Conservation (phyloP, 2,113 vertebrate species). For the Nestor notabilis region DNA sequence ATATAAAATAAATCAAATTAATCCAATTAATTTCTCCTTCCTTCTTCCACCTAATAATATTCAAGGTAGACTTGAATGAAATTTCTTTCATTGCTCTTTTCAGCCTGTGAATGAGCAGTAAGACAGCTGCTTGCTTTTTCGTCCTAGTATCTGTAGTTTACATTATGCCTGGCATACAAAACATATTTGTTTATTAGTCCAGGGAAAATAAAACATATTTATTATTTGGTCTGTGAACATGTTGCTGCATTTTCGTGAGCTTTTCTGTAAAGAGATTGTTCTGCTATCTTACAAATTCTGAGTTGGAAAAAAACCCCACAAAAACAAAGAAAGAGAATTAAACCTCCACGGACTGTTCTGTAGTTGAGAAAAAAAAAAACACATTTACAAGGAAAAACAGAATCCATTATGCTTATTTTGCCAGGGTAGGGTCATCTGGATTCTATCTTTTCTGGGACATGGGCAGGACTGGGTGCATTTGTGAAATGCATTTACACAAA, state of each 20-base stretch:
- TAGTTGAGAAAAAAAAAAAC: not conserved
- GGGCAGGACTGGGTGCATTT: not conserved
- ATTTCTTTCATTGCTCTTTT: not conserved
- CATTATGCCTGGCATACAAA: not conserved
- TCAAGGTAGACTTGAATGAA: not conserved
- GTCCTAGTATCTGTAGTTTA: not conserved
- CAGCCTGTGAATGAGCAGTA: not conserved
- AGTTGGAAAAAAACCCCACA: not conserved
- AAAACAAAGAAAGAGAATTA: rapidly evolving
- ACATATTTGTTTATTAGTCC: not conserved
- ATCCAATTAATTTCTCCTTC: not conserved
- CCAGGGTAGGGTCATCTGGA: not conserved
- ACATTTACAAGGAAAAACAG: not conserved
- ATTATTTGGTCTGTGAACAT: not conserved
- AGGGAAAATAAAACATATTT: not conserved
- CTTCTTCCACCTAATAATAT: not conserved
- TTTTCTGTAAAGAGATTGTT: not conserved
- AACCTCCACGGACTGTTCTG: not conserved
- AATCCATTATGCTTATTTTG: not conserved
- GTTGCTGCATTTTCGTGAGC: not conserved
- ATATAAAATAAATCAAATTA: not conserved
- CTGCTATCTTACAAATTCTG: not conserved
- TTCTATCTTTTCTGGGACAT: not conserved
- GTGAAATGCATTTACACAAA: not conserved
- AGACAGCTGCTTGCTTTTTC: not conserved